A percentile compares a stretch with the other conserved stretches of the same genome.
phyloP scores from a whole-genome alignment of 2,113 vertebrate genomes.

The Serilophus lunatus region DNA sequence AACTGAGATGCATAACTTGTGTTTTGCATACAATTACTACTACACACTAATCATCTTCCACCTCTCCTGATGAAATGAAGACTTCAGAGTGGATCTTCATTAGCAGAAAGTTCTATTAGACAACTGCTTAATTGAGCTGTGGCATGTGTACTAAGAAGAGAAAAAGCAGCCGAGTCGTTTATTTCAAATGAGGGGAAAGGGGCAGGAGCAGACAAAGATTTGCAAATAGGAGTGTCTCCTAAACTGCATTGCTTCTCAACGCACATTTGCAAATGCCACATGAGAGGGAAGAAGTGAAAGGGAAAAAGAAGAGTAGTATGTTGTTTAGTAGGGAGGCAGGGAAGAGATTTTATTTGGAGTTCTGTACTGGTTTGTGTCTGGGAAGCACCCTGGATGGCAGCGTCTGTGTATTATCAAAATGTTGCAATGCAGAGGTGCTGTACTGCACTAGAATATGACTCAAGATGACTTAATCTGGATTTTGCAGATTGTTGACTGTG shows the following conservation, averaged over 20 bases:
- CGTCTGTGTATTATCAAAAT: not conserved
- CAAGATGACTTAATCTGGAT: not conserved
- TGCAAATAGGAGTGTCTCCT: not conserved
- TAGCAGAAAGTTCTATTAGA: not conserved
- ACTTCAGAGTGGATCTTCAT: not conserved
- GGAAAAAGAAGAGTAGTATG: not conserved
- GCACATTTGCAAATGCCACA: not conserved
- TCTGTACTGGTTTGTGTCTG: not conserved
- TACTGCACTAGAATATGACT: not conserved
- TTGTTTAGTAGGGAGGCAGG: not conserved
- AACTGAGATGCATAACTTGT: not conserved
- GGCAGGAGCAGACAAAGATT: not conserved
- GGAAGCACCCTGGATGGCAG: not conserved
- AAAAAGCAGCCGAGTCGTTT: not conserved
- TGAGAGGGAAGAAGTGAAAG: not conserved
- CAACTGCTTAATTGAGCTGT: not conserved
- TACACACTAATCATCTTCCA: not conserved
- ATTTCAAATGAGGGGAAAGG: not conserved
- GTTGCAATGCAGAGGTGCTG: not conserved
- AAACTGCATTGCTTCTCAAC: not conserved
- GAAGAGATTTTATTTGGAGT: not conserved
- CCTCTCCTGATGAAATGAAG: not conserved
- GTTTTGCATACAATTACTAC: constrained; percentile 9
- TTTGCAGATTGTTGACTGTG: not conserved
- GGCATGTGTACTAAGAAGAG: not conserved